A percentile compares a stretch with the other conserved stretches of the same genome.
phyloP scores from a whole-genome alignment of 1,140 invertebrate species.

The Saccostrea echinata region DNA sequence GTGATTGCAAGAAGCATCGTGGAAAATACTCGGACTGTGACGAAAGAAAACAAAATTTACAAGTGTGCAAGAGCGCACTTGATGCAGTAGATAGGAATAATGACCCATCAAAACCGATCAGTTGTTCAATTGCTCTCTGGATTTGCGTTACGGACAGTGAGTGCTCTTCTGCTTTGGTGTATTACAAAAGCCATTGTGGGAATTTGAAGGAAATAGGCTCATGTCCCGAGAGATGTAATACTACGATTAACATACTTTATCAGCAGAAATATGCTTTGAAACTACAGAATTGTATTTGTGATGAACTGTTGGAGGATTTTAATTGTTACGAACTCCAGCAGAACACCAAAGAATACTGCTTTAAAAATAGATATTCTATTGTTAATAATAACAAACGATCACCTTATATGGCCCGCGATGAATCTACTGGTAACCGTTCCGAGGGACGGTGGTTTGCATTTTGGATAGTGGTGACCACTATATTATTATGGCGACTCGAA shows the following conservation, averaged over 20 bases:
- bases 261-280: conserved; percentile 70
- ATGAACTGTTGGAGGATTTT: conserved; percentile 67
- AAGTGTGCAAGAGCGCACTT: conserved; percentile 68
- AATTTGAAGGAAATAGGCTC: conserved; percentile 59
- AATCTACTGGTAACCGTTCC: background rate
- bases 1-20: conserved; percentile 67
- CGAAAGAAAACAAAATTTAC: conserved; percentile 63
- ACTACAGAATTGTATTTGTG: conserved; percentile 71
- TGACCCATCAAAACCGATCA: conserved; percentile 59
- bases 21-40: conserved; percentile 65
- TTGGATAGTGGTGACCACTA: background rate
- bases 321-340: conserved; percentile 60
- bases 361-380: background rate
- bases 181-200: conserved; percentile 68
- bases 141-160: conserved; percentile 76
- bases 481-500: background rate
- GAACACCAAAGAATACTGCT: background rate
- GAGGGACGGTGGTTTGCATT: background rate
- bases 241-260: conserved; percentile 73
- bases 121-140: conserved; percentile 70
- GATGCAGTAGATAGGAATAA: conserved; percentile 60
- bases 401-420: background rate
- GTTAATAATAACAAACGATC: background rate
- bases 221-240: conserved; percentile 71
- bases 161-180: conserved; percentile 70